Conservation (phyloP, 1,140 invertebrate genomes). For the Laupala kohalensis region DNA sequence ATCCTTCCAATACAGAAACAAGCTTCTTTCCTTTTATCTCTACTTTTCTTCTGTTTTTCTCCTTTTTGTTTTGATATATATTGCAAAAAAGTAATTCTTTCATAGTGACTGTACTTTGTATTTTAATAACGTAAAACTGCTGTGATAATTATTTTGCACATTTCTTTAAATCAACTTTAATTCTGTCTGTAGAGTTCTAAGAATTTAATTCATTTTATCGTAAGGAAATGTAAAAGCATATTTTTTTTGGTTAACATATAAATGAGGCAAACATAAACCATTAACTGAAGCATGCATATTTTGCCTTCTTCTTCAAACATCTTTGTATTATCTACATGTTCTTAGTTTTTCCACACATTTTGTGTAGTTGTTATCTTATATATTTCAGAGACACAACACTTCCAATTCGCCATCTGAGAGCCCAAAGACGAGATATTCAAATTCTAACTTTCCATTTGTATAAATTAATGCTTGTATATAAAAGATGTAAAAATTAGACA, state of each 20-base stretch:
- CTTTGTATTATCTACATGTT: too few species aligned
- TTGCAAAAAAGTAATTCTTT: neutral
- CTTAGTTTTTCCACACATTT: neutral
- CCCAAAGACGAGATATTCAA: slow-evolving; percentile 6
- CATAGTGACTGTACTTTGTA: neutral
- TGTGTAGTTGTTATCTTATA: slow-evolving; percentile 1
- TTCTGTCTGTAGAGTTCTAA: too few species aligned
- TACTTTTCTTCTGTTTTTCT: neutral
- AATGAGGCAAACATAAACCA: too few species aligned
- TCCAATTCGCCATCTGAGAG: slow-evolving; percentile 20
- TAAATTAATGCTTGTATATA: neutral
- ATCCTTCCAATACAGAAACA: neutral
- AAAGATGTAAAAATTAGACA: neutral
- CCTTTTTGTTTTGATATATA: neutral
- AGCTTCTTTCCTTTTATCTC: neutral
- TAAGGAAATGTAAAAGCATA: too few species aligned
- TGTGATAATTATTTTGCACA: too few species aligned
- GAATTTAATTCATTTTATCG: too few species aligned
- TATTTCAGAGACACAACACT: slow-evolving; percentile 24
- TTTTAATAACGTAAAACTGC: too few species aligned
- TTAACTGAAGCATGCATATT: too few species aligned
- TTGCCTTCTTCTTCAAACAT: too few species aligned
- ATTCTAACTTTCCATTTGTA: slow-evolving; percentile 11
- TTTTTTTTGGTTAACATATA: too few species aligned
- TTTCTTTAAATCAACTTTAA: too few species aligned